These are phyloP conservation scores for Perizoma affinitatum DNA, from an alignment of 2,888 invertebrate species.

Conservation along the genomic window DNA sequence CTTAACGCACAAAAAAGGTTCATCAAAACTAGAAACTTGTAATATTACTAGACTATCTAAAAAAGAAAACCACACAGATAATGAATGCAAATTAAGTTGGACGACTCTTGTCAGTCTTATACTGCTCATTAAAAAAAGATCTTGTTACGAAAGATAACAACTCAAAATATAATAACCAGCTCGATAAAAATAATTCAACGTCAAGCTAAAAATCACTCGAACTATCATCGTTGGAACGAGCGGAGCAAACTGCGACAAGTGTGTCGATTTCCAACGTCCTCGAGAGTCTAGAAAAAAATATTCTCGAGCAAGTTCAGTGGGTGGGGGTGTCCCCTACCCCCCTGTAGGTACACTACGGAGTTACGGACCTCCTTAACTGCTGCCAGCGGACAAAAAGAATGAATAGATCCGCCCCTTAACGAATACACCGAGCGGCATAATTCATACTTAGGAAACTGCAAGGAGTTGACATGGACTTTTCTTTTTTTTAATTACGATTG, in stretches of 20 bases:
- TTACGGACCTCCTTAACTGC: constrained; percentile 80
- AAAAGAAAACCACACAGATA: neutral
- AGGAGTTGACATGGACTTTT: constrained; percentile 75
- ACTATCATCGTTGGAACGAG: constrained; percentile 73
- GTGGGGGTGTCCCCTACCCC: constrained; percentile 49
- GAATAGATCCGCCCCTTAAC: constrained; percentile 84
- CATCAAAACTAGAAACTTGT: too few species aligned
- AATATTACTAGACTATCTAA: neutral
- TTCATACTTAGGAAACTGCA: constrained; percentile 82
- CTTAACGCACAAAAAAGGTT: too few species aligned
- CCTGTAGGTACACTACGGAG: constrained; percentile 40
- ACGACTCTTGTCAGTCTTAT: neutral
- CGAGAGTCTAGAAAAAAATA: constrained; percentile 81
- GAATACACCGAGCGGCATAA: constrained; percentile 84
- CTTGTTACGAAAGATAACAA: constrained; percentile 42
- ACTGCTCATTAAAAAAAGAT: constrained; percentile 24
- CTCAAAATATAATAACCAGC: constrained; percentile 48
- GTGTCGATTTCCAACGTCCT: constrained; percentile 81
- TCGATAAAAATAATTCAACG: constrained; percentile 56
- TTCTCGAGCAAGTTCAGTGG: constrained; percentile 80
- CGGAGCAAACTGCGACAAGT: constrained; percentile 81
- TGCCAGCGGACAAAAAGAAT: constrained; percentile 82
- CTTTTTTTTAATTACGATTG: constrained; percentile 59
- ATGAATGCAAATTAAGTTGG: constrained; percentile 13
- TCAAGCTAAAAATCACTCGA: constrained; percentile 73